These are phyloP conservation scores for Polypterus bichir DNA, from an alignment of 2,113 vertebrate genomes.

Conservation along the genomic window DNA sequence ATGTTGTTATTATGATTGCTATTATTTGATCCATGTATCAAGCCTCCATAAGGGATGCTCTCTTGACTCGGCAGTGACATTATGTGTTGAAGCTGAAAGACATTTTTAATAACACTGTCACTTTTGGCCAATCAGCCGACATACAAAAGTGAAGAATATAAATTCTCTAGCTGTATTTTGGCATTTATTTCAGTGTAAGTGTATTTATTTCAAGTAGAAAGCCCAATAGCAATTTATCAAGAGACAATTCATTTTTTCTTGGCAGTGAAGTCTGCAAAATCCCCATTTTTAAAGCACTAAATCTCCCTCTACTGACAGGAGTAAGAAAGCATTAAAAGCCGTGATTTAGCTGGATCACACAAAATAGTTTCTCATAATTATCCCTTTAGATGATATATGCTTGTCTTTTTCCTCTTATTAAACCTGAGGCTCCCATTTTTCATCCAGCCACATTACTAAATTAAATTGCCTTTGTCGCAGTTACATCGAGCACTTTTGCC, in stretches of 20 bases:
- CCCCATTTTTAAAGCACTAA: conserved; percentile 66
- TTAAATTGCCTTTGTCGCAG: conserved; percentile 69
- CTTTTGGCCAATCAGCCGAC: conserved; percentile 47
- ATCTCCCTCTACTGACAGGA: conserved; percentile 63
- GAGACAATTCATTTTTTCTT: conserved; percentile 69
- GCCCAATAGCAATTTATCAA: conserved; percentile 66
- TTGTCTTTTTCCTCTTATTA: conserved; percentile 64
- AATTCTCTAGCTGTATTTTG: conserved; percentile 57
- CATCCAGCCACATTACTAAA: conserved; percentile 65
- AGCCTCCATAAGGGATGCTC: conserved; percentile 16
- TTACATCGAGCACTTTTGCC: conserved; percentile 55
- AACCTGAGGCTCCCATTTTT: conserved; percentile 67
- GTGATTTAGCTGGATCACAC: conserved; percentile 71
- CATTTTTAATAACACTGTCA: conserved; percentile 48
- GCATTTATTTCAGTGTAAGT: conserved; percentile 67
- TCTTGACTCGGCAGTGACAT: conserved; percentile 27
- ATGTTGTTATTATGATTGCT: conserved; percentile 5
- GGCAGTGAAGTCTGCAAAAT: conserved; percentile 69
- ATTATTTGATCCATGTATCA: conserved; percentile 12
- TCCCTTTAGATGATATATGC: conserved; percentile 69
- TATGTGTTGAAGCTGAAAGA: conserved; percentile 35
- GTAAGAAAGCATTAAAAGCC: conserved; percentile 73
- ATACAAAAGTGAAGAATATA: conserved; percentile 54
- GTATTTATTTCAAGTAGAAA: conserved; percentile 60
- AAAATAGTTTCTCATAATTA: conserved; percentile 76